Evolutionary conservation across 2,113 vertebrate species (phyloP).

Genomic region (Strigops habroptila): DNA sequence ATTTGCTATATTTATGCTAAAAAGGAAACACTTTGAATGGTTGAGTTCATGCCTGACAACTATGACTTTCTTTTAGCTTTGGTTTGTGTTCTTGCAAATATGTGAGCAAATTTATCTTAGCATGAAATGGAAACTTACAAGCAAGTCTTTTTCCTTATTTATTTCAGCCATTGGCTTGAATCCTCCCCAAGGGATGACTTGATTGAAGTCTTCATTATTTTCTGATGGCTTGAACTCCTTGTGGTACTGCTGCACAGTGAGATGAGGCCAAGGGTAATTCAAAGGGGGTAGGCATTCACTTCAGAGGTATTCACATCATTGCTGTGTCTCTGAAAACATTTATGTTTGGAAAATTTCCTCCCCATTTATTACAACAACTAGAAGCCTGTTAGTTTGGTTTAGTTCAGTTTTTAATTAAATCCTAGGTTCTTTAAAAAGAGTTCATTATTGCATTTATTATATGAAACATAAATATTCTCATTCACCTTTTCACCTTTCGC

Average conservation of each 20-base stretch:
- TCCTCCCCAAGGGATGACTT: not conserved
- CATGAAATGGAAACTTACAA: not conserved
- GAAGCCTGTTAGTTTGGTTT: not conserved
- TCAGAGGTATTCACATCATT: not conserved
- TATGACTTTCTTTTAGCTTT: not conserved
- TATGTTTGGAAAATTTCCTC: not conserved
- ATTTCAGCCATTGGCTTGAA: not conserved
- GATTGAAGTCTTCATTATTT: not conserved
- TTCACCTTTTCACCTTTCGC: not conserved
- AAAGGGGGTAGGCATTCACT: not conserved
- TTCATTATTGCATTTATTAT: not conserved
- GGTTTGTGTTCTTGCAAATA: not conserved
- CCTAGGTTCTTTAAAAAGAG: not conserved
- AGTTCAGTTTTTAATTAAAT: not conserved
- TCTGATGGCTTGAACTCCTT: not conserved
- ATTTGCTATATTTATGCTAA: not conserved
- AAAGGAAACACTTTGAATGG: not conserved
- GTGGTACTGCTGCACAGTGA: not conserved
- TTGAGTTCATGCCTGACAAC: not conserved
- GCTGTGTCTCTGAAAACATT: not conserved
- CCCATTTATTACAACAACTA: not conserved
- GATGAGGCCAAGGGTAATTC: not conserved
- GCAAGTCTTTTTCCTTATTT: not conserved
- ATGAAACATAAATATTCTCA: not conserved
- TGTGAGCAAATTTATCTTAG: not conserved